A percentile compares a stretch with the other conserved stretches of the same genome.
These are phyloP conservation scores for Porites evermanni DNA, from an alignment of 92 coral and sea anemone genomes.

Conservation along the genomic window DNA sequence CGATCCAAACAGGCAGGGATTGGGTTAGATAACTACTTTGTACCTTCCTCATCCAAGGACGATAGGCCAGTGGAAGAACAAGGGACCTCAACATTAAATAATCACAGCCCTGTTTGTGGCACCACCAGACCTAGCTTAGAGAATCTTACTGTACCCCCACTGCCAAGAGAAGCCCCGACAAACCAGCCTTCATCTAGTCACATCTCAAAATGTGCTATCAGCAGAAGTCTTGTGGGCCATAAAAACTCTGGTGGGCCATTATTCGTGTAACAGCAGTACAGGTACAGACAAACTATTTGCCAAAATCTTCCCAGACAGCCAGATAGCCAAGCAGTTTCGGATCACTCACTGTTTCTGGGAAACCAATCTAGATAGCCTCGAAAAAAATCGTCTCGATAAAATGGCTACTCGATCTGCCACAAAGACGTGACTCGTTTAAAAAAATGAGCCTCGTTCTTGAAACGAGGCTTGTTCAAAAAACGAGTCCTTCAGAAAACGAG, in stretches of 20 bases:
- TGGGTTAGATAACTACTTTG: constrained; percentile 53
- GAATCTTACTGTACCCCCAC: constrained; percentile 65
- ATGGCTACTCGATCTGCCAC: too few species aligned
- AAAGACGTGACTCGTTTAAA: too few species aligned
- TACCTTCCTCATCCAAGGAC: constrained; percentile 55
- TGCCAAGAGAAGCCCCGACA: constrained; percentile 61
- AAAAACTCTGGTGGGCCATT: constrained; percentile 42
- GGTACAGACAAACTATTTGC: constrained; percentile 55
- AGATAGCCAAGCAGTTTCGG: constrained; percentile 56
- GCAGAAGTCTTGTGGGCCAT: constrained; percentile 65
- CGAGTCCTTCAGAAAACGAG: too few species aligned
- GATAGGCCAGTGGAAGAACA: constrained; percentile 53
- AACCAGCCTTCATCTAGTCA: constrained; percentile 60
- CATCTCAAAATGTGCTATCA: constrained; percentile 47
- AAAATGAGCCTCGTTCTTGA: too few species aligned
- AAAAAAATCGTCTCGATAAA: background rate
- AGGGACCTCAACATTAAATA: constrained; percentile 60
- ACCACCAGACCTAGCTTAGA: constrained; percentile 60
- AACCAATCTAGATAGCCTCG: too few species aligned
- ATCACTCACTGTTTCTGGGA: too few species aligned
- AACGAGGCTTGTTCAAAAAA: too few species aligned
- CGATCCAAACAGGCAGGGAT: constrained; percentile 56
- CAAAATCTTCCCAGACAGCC: constrained; percentile 65
- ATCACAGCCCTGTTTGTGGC: constrained; percentile 51
- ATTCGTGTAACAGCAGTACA: constrained; percentile 59